A percentile compares a stretch with the other conserved stretches of the same genome.
These are phyloP conservation scores for Cichlasoma orientale DNA, from an alignment of 2,797 vertebrate species.

Conservation along the genomic window DNA sequence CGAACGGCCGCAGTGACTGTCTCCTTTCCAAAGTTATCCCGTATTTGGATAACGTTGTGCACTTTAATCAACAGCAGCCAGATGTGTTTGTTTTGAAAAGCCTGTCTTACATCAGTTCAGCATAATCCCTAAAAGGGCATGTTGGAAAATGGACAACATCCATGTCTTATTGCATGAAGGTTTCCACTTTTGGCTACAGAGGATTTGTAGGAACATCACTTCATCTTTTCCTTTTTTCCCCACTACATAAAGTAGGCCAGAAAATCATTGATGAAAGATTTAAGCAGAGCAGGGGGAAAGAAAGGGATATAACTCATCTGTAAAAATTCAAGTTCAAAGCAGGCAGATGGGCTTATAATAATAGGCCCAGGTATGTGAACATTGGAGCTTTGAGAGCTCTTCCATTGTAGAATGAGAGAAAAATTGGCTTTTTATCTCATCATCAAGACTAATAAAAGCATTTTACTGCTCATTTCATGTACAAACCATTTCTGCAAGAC, in stretches of 20 bases:
- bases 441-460: conserved; percentile 4
- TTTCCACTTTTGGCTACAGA: background rate
- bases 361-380: conserved; percentile 8
- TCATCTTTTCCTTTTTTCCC: background rate
- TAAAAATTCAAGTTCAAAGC: background rate
- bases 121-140: background rate
- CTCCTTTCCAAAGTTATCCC: conserved; percentile 1
- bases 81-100: conserved; percentile 11
- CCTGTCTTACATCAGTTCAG: background rate
- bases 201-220: background rate
- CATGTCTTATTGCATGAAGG: background rate
- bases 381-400: conserved; percentile 8
- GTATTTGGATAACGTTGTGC: conserved; percentile 7
- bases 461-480: conserved; percentile 7
- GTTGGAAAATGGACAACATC: background rate
- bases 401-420: conserved; percentile 10
- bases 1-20: background rate
- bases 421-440: conserved; percentile 17
- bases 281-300: background rate
- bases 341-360: conserved; percentile 32
- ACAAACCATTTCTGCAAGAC: background rate
- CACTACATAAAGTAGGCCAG: background rate
- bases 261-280: conserved; percentile 1
- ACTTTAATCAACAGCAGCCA: conserved; percentile 12
- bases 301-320: conserved; percentile 14